phyloP scores from a whole-genome alignment of 2,888 invertebrate genomes.

The Chamaedrilus cognettii region DNA sequence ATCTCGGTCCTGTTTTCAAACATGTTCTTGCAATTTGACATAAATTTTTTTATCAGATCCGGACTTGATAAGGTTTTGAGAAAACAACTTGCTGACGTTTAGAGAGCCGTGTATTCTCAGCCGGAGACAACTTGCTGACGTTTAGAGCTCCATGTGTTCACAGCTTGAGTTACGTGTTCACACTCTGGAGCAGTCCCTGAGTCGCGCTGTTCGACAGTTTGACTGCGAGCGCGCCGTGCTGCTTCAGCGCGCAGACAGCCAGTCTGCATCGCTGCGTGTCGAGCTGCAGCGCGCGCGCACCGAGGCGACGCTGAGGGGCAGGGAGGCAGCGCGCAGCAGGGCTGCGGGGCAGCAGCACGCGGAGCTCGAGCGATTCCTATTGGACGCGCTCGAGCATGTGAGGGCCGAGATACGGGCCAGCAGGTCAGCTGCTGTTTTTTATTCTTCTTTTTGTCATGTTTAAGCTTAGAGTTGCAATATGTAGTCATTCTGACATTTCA shows the following conservation, averaged over 20 bases:
- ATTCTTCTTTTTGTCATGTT: no score
- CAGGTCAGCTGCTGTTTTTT: no score
- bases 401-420: slow-evolving; percentile 54
- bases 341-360: slow-evolving; percentile 58
- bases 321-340: slow-evolving; percentile 58
- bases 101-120: no score
- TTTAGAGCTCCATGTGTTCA: no score
- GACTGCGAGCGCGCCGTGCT: slow-evolving; percentile 47
- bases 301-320: slow-evolving; percentile 55
- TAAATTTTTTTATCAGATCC: background rate
- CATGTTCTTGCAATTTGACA: background rate
- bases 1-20: background rate
- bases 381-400: slow-evolving; percentile 56
- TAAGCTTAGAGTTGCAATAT: no score
- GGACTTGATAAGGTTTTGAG: background rate
- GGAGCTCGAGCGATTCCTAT: slow-evolving; percentile 58
- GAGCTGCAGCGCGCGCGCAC: slow-evolving; percentile 57
- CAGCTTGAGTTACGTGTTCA: slow-evolving; percentile 55
- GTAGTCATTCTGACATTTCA: no score
- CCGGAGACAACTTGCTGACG: no score
- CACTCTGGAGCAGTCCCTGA: slow-evolving; percentile 54
- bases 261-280: slow-evolving; percentile 49
- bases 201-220: slow-evolving; percentile 57
- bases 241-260: slow-evolving; percentile 41
- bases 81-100: no score